A percentile compares a stretch with the other conserved stretches of the same genome.
Evolutionary conservation across 53 echinoderm and acorn worm genomes (phyloP).

Genomic region (Arbacia lixula): DNA sequence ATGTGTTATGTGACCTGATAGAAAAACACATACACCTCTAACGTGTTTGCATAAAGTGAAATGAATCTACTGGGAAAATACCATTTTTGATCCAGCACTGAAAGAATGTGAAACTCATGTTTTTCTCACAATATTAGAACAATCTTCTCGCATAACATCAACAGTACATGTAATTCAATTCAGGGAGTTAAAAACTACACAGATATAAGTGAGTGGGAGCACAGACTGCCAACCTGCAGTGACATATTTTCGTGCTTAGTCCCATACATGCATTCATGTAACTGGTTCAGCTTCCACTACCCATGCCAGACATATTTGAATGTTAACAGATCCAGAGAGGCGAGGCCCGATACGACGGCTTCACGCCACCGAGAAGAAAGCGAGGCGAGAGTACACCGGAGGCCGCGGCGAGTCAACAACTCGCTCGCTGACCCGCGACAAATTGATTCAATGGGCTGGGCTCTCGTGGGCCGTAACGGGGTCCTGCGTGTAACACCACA

Average conservation of each 20-base stretch:
- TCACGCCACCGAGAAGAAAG: background rate
- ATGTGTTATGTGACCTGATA: too few species aligned
- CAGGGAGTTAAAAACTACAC: too few species aligned
- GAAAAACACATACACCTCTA: too few species aligned
- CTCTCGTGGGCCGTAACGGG: conserved; percentile 15
- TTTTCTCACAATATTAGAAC: background rate
- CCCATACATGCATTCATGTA: conserved; percentile 33
- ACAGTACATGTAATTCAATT: too few species aligned
- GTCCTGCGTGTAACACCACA: too few species aligned
- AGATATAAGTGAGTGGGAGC: too few species aligned
- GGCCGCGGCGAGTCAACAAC: conserved; percentile 27
- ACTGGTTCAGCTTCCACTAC: background rate
- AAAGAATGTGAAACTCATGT: conserved; percentile 6
- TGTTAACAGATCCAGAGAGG: conserved; percentile 20
- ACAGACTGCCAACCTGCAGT: too few species aligned
- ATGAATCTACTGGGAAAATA: too few species aligned
- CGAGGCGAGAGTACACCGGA: conserved; percentile 26
- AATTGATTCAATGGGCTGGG: conserved; percentile 39
- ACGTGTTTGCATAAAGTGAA: too few species aligned
- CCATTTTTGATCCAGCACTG: too few species aligned
- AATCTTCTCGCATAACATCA: conserved; percentile 7
- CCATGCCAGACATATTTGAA: conserved; percentile 39
- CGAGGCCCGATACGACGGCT: conserved; percentile 8
- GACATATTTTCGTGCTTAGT: background rate
- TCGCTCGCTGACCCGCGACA: conserved; percentile 32